These are phyloP conservation scores for Oreonectes daqikongensis DNA, from an alignment of 2,797 vertebrate species.

Conservation along the genomic window DNA sequence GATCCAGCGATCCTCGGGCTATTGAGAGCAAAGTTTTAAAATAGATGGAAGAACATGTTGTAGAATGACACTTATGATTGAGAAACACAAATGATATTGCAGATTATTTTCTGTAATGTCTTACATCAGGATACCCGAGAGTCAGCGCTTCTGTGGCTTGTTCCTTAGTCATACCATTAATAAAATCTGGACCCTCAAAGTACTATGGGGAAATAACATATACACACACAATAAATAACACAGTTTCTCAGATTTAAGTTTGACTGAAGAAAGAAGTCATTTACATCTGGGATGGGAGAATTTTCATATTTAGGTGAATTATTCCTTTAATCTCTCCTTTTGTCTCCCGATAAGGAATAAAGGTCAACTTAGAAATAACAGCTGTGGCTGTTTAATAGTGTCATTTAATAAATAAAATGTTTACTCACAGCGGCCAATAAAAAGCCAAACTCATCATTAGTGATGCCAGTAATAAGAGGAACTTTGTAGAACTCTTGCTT, in stretches of 20 bases:
- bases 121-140: constrained; percentile 61
- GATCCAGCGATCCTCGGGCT: constrained; percentile 54
- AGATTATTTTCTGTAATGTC: constrained; percentile 19
- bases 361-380: too few species aligned
- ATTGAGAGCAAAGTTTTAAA: constrained; percentile 22
- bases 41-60: neutral
- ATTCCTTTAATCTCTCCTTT: too few species aligned
- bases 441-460: constrained; percentile 73
- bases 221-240: neutral
- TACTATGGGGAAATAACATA: constrained; percentile 53
- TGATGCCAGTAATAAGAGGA: constrained; percentile 76
- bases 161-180: constrained; percentile 70
- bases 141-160: constrained; percentile 6
- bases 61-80: neutral
- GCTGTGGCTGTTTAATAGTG: too few species aligned
- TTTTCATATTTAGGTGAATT: too few species aligned
- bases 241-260: too few species aligned
- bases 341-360: too few species aligned
- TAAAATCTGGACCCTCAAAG: constrained; percentile 66
- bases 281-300: too few species aligned
- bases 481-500: constrained; percentile 68
- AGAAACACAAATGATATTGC: neutral
- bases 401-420: neutral
- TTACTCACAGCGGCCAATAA: constrained; percentile 64
- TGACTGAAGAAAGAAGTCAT: too few species aligned